Evolutionary conservation across 2,888 invertebrate genomes (phyloP).

Genomic region (Netelia inedita): DNA sequence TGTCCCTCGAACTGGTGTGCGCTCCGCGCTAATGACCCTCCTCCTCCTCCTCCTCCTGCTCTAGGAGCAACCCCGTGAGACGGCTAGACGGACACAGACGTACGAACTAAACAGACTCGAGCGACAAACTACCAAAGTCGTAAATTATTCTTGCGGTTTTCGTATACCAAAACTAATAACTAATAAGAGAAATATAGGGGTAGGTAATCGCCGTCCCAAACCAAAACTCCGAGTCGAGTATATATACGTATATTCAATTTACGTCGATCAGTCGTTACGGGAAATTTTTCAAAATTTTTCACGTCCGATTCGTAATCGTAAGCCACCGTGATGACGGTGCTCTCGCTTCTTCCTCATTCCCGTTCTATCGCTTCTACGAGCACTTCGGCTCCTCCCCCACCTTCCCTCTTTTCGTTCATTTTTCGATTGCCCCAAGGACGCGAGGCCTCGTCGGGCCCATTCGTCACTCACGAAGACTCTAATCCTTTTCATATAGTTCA

Average conservation of each 20-base stretch:
- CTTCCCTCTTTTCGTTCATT: slow-evolving; percentile 51
- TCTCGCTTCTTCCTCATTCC: slow-evolving; percentile 56
- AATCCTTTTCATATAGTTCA: slow-evolving; percentile 43
- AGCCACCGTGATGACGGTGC: slow-evolving; percentile 69
- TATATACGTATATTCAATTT: slow-evolving; percentile 32
- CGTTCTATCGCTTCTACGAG: slow-evolving; percentile 48
- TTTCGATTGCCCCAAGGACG: slow-evolving; percentile 21
- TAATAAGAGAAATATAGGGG: slow-evolving; percentile 31
- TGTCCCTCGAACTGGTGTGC: slow-evolving; percentile 67
- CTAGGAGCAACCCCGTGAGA: slow-evolving; percentile 1
- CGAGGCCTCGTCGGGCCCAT: slow-evolving; percentile 33
- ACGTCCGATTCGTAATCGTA: slow-evolving; percentile 67
- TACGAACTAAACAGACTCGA: slow-evolving; percentile 24
- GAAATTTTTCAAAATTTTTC: slow-evolving; percentile 71
- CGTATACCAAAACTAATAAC: slow-evolving; percentile 39
- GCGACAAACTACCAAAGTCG: slow-evolving; percentile 34
- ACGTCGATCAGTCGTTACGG: slow-evolving; percentile 23
- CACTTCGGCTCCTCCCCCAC: slow-evolving; percentile 10
- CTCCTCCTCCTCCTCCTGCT: no score
- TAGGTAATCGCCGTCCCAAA: slow-evolving; percentile 45
- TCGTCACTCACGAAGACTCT: slow-evolving; percentile 41
- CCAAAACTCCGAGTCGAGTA: slow-evolving; percentile 1
- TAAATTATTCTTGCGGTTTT: slow-evolving; percentile 68
- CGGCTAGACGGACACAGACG: background rate
- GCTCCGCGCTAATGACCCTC: slow-evolving; percentile 49